A percentile compares a stretch with the other conserved stretches of the same genome.
Evolutionary conservation across 2,888 invertebrate species (phyloP).

Genomic region (Cosmia trapezina): DNA sequence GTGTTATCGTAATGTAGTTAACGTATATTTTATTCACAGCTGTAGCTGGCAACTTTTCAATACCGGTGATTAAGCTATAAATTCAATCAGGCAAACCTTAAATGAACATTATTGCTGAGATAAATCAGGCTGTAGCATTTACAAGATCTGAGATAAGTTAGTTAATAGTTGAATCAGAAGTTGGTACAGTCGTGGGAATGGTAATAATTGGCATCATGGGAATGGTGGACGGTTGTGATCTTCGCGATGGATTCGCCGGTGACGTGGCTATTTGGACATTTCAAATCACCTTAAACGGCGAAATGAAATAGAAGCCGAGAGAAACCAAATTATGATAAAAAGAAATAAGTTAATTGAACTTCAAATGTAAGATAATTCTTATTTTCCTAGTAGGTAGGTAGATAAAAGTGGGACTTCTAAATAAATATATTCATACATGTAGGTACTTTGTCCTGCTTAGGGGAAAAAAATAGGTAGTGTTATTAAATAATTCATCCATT

Average conservation of each 20-base stretch:
- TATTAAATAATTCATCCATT: too few relatives aligned
- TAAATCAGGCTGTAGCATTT: constrained; percentile 66
- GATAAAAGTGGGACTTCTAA: too few relatives aligned
- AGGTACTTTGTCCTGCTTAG: too few relatives aligned
- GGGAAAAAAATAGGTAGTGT: too few relatives aligned
- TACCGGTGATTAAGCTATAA: constrained; percentile 65
- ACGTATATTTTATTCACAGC: constrained; percentile 50
- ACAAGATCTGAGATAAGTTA: constrained; percentile 66
- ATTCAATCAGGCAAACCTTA: constrained; percentile 66
- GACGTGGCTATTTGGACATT: too few relatives aligned
- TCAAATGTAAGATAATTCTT: too few relatives aligned
- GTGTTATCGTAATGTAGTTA: constrained; percentile 48
- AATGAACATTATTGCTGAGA: constrained; percentile 65
- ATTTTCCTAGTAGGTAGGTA: too few relatives aligned
- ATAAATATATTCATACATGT: too few relatives aligned
- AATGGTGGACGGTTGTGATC: constrained; percentile 78
- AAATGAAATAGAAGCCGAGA: too few relatives aligned
- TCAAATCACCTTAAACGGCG: too few relatives aligned
- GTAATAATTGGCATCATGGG: constrained; percentile 80
- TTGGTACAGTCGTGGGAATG: constrained; percentile 79
- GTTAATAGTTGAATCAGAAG: constrained; percentile 73
- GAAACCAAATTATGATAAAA: too few relatives aligned
- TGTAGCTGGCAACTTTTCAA: constrained; percentile 62
- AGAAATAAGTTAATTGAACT: too few relatives aligned
- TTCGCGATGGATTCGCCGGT: constrained; percentile 68